Base-by-base conservation (phyloP, 35 echinoderm and acorn worm genomes). In the Eucidaris tribuloides region DNA sequence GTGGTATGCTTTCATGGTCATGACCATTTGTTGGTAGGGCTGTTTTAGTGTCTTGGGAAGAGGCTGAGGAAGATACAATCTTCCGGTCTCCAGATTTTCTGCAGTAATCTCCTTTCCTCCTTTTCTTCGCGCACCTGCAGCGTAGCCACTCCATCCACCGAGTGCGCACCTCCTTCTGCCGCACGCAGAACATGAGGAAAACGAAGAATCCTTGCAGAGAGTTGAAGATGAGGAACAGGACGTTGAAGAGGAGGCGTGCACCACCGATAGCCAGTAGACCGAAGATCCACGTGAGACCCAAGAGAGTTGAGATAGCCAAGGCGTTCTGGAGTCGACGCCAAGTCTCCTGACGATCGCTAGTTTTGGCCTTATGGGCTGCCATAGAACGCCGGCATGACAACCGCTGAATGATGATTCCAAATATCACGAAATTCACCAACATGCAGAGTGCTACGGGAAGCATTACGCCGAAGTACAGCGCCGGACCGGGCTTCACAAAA, bases 241-340 rank as follows among this genome's bases (percentile, higher is more conserved):
- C 27, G 22, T 92, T 72, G 37, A 86, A 86, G 22, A 42, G 35
- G 45, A 58, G 81, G 37, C 5, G 22, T 17, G 62, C 37, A 9
- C 77, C 44, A 56, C 57, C 72, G 18, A 92, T 77, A 29, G 84
- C 77, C 0, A 92, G 77, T 36, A 92, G 86, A n/a, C 89, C 89
- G 61, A 92, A 92, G 1, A 54, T 55, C 89, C 89, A 92, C 5
- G 89, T 81, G 0, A 92, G 61, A 37, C 89, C 89, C 17, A 92
- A 78, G 13, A 92, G 58, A 5, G 86, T 43, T 17, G 89, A 86
- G 40, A 92, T 92, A 56, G 82, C 74, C 20, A 92, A 17, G 20
- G 89, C 89, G 39, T 92, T 92, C 59, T 92, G 89, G 7, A 92
- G 35, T 33, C 89, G 42, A 20, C 62, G 63, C 32, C 29, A 44